These are phyloP conservation scores for Chionodraco myersi DNA, from an alignment of 2,113 vertebrate species.

Conservation along the genomic window DNA sequence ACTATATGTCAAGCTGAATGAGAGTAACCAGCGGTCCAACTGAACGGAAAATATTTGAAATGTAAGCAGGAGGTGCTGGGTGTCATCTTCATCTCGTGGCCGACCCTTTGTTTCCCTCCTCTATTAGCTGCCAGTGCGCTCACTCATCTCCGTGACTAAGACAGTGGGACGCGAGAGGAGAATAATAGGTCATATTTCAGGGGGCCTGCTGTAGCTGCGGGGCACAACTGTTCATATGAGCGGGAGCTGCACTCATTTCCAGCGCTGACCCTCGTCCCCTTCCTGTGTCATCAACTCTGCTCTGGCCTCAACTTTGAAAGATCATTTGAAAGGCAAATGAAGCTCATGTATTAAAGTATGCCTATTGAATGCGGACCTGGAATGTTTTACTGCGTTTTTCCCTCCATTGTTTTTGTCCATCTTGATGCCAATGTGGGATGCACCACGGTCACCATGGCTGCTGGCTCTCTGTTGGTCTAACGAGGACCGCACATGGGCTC, in stretches of 20 bases:
- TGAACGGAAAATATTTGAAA: conserved; percentile 25
- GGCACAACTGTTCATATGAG: conserved; percentile 54
- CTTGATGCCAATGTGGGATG: background rate
- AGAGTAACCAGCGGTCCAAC: conserved; percentile 21
- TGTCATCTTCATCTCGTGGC: conserved; percentile 50
- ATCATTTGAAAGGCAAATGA: conserved; percentile 73
- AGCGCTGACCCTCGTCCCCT: conserved; percentile 39
- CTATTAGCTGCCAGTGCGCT: conserved; percentile 58
- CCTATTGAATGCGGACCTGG: conserved; percentile 22
- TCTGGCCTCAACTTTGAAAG: conserved; percentile 37
- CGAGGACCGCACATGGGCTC: background rate
- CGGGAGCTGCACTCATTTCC: conserved; percentile 59
- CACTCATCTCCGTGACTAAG: conserved; percentile 60
- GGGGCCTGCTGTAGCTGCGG: conserved; percentile 48
- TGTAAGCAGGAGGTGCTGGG: conserved; percentile 33
- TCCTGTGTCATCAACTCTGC: conserved; percentile 58
- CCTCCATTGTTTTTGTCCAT: background rate
- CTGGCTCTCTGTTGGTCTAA: conserved; percentile 5
- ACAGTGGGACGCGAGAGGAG: conserved; percentile 41
- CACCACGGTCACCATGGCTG: background rate
- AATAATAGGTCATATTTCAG: conserved; percentile 73
- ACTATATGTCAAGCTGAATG: conserved; percentile 30
- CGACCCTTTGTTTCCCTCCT: conserved; percentile 44
- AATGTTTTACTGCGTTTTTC: conserved; percentile 12
- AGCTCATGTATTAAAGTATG: conserved; percentile 19